A percentile compares a stretch with the other conserved stretches of the same genome.
Evolutionary conservation across 2,113 vertebrate genomes (phyloP).

Genomic region (Phainopepla nitens): DNA sequence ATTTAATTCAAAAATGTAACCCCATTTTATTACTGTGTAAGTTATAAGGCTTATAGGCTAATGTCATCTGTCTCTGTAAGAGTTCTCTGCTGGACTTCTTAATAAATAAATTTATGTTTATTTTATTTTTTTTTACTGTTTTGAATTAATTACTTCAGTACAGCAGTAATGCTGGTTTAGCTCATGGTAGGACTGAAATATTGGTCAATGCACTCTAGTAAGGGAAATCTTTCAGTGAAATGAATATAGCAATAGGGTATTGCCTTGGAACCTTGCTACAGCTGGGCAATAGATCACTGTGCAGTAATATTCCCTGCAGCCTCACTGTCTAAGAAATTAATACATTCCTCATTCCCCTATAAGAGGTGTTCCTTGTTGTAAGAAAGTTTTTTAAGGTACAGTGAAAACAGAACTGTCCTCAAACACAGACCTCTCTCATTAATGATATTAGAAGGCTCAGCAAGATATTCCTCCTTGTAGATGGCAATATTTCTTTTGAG

Average conservation of each 20-base stretch:
- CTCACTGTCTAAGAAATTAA: background rate
- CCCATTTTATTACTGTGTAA: conserved; percentile 10
- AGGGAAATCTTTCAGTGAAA: background rate
- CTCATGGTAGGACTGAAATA: background rate
- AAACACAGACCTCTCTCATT: background rate
- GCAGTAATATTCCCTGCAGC: background rate
- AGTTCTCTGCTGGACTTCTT: background rate
- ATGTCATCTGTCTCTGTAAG: conserved; percentile 4
- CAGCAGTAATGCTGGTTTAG: background rate
- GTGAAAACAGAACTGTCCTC: background rate
- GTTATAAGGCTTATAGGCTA: background rate
- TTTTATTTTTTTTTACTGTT: background rate
- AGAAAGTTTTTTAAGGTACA: background rate
- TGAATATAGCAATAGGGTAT: background rate
- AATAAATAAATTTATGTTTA: conserved; percentile 6
- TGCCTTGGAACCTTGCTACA: background rate
- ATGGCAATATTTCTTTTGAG: background rate
- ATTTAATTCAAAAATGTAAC: conserved; percentile 49
- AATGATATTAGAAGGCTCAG: background rate
- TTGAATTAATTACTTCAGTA: background rate
- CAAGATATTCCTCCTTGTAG: background rate
- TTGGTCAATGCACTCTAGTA: background rate
- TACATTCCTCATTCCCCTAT: background rate
- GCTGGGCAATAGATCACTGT: background rate
- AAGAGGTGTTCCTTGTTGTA: background rate